A percentile compares a stretch with the other conserved stretches of the same genome.
Conservation (phyloP, 2,888 invertebrate species). For the Epistrophe eligans region DNA sequence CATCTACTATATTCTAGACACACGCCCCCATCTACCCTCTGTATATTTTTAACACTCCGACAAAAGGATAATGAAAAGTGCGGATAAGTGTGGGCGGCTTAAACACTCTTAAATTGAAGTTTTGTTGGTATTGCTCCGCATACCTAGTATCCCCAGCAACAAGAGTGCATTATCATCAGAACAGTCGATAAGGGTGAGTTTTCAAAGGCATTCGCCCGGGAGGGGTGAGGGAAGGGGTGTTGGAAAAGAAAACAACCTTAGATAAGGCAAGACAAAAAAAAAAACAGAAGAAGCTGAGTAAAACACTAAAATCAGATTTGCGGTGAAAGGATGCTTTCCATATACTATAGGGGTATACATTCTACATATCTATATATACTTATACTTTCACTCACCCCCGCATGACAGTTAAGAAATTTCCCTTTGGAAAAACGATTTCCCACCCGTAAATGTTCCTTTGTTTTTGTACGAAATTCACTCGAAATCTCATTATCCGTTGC, state of each 20-base stretch:
- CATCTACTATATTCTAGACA: constrained; percentile 7
- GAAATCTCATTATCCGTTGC: constrained; percentile 75
- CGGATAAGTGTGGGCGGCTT: constrained; percentile 63
- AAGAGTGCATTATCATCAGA: constrained; percentile 71
- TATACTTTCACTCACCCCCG: constrained; percentile 17
- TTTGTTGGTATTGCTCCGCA: constrained; percentile 43
- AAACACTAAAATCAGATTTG: constrained; percentile 74
- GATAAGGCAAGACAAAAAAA: constrained; percentile 32
- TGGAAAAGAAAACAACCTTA: constrained; percentile 45
- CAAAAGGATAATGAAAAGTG: constrained; percentile 71
- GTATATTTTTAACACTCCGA: constrained; percentile 16
- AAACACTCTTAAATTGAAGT: constrained; percentile 70
- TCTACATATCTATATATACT: background rate
- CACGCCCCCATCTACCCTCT: constrained; percentile 20
- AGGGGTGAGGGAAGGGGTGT: background rate
- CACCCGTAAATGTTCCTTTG: constrained; percentile 69
- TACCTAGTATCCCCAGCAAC: constrained; percentile 47
- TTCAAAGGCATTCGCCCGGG: background rate
- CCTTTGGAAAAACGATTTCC: constrained; percentile 70
- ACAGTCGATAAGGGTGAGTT: constrained; percentile 7
- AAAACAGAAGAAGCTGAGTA: constrained; percentile 38
- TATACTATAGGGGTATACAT: background rate
- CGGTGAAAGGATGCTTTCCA: constrained; percentile 70
- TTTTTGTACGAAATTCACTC: constrained; percentile 72
- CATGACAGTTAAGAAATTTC: constrained; percentile 59